phyloP scores from a whole-genome alignment of 2,797 vertebrate genomes.

The Micropoecilia bifurca region DNA sequence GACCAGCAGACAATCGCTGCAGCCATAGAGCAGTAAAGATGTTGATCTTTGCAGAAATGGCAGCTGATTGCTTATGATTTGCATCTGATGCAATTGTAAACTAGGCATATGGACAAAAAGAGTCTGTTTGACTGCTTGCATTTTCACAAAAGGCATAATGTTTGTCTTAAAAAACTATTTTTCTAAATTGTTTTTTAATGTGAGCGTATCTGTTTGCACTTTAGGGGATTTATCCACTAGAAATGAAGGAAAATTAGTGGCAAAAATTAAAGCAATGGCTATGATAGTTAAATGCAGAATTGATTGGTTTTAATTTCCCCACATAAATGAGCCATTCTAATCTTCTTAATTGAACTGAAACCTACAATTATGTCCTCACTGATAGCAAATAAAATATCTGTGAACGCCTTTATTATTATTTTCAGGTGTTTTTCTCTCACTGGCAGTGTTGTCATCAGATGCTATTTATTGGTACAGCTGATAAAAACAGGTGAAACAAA shows the following conservation, averaged over 20 bases:
- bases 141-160: background rate
- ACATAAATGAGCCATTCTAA: background rate
- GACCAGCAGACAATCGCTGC: conserved; percentile 43
- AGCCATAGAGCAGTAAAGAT: conserved; percentile 27
- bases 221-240: background rate
- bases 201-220: conserved; percentile 1
- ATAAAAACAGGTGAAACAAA: background rate
- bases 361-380: background rate
- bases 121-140: background rate
- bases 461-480: background rate
- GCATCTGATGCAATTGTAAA: conserved; percentile 22
- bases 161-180: background rate
- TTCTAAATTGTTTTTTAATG: background rate
- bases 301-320: background rate
- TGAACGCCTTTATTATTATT: background rate
- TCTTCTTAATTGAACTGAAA: background rate
- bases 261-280: background rate
- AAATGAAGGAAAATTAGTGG: background rate
- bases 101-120: conserved; percentile 4
- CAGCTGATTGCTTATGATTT: conserved; percentile 38
- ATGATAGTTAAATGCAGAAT: conserved; percentile 5
- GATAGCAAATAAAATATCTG: background rate
- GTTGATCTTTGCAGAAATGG: conserved; percentile 26
- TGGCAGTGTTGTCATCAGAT: background rate
- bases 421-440: background rate